Conservation (phyloP, 2,113 vertebrate species). For the Prietella phreatophila region DNA sequence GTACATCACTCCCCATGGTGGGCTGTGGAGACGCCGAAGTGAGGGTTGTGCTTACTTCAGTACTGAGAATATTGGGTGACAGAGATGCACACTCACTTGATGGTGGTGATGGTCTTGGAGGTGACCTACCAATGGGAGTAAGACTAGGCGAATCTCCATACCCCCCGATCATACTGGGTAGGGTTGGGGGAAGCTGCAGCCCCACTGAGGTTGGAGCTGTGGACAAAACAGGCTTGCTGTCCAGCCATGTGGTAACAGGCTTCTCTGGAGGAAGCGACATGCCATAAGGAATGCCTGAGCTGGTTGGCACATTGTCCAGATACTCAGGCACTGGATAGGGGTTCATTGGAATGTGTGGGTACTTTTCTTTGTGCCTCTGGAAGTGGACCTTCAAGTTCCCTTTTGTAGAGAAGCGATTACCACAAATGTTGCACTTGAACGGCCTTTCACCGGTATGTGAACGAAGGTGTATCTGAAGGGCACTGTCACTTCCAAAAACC, state of each 20-base stretch:
- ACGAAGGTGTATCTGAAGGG: slow-evolving; percentile 96
- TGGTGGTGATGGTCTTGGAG: slow-evolving; percentile 90
- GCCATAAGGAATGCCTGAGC: slow-evolving; percentile 95
- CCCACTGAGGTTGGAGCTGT: slow-evolving; percentile 84
- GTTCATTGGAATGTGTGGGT: slow-evolving; percentile 99
- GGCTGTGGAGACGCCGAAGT: slow-evolving; percentile 82
- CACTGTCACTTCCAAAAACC: slow-evolving; percentile 98
- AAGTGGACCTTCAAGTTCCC: slow-evolving; percentile 99
- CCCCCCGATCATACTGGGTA: slow-evolving; percentile 77
- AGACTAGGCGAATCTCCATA: slow-evolving; percentile 88
- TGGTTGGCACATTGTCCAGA: slow-evolving; percentile 97
- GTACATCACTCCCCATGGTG: slow-evolving; percentile 61
- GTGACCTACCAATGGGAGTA: slow-evolving; percentile 88
- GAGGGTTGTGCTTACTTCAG: slow-evolving; percentile 72
- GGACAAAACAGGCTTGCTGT: slow-evolving; percentile 92
- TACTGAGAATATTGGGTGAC: slow-evolving; percentile 84
- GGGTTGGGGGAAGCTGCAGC: slow-evolving; percentile 88
- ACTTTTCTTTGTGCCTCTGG: slow-evolving; percentile 99
- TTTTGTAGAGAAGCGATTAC: slow-evolving; percentile 98
- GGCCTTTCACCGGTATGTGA: slow-evolving; percentile 97
- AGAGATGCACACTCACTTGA: slow-evolving; percentile 93
- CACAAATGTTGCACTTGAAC: slow-evolving; percentile 98
- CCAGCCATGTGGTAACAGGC: slow-evolving; percentile 95
- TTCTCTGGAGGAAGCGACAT: slow-evolving; percentile 98
- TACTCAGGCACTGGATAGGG: slow-evolving; percentile 98